phyloP scores from a whole-genome alignment of 2,888 invertebrate genomes.

The Drosophila lutescens region DNA sequence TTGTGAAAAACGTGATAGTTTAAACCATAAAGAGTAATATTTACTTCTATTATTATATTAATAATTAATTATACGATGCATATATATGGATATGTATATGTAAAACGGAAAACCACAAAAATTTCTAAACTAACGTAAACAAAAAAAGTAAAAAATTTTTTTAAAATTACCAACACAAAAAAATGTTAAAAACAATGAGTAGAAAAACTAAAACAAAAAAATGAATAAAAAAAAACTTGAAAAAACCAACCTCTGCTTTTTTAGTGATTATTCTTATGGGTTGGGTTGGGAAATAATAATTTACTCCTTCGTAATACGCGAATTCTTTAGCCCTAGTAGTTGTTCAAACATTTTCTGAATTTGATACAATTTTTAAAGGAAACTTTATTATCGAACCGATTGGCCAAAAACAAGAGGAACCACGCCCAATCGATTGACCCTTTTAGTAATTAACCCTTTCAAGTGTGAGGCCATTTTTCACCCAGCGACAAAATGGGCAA shows the following conservation, averaged over 20 bases:
- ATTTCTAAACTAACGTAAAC: constrained; percentile 74
- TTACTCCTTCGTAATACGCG: not conserved
- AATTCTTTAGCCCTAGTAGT: not conserved
- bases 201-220: constrained; percentile 76
- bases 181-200: constrained; percentile 78
- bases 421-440: constrained; percentile 48
- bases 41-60: constrained; percentile 78
- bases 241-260: constrained; percentile 52
- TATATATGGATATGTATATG: constrained; percentile 49
- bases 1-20: constrained; percentile 79
- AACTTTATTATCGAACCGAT: not conserved
- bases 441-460: constrained; percentile 67
- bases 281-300: not conserved
- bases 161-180: constrained; percentile 66
- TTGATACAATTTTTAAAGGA: not conserved
- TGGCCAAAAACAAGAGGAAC: constrained; percentile 3
- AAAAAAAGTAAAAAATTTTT: constrained; percentile 71
- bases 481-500: constrained; percentile 51
- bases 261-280: not conserved
- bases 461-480: constrained; percentile 65
- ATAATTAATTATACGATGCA: constrained; percentile 74
- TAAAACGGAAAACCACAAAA: constrained; percentile 57
- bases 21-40: constrained; percentile 80
- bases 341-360: no score
- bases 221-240: constrained; percentile 77